Evolutionary conservation across 2,888 invertebrate species (phyloP).

Genomic region (Nebria brevicollis): DNA sequence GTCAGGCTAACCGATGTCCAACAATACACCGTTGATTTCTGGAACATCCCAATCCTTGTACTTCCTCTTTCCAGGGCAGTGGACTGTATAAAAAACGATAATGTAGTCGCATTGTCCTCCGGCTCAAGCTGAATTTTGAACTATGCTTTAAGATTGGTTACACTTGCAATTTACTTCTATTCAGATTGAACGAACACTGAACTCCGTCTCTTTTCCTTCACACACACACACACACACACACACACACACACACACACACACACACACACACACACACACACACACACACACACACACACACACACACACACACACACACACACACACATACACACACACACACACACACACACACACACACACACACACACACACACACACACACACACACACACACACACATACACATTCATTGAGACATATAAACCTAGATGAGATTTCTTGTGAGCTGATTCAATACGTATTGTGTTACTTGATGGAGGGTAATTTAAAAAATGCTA

Average conservation of each 20-base stretch:
- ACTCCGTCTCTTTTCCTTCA: no score
- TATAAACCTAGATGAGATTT: background rate
- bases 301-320: background rate
- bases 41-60: slow-evolving; percentile 32
- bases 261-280: background rate
- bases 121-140: slow-evolving; percentile 3
- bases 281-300: background rate
- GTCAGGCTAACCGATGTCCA: slow-evolving; percentile 37
- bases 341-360: background rate
- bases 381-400: background rate
- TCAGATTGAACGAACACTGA: slow-evolving; percentile 36
- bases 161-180: slow-evolving; percentile 45
- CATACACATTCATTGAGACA: background rate
- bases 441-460: background rate
- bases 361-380: background rate
- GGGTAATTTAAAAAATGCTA: no score
- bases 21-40: slow-evolving; percentile 44
- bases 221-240: background rate
- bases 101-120: slow-evolving; percentile 3
- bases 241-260: background rate
- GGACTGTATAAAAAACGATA: slow-evolving; percentile 14
- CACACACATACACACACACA: background rate
- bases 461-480: background rate
- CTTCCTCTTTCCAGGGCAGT: background rate
- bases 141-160: slow-evolving; percentile 36